Conservation (phyloP, 2,797 vertebrate genomes). For the Gymnocypris eckloni region DNA sequence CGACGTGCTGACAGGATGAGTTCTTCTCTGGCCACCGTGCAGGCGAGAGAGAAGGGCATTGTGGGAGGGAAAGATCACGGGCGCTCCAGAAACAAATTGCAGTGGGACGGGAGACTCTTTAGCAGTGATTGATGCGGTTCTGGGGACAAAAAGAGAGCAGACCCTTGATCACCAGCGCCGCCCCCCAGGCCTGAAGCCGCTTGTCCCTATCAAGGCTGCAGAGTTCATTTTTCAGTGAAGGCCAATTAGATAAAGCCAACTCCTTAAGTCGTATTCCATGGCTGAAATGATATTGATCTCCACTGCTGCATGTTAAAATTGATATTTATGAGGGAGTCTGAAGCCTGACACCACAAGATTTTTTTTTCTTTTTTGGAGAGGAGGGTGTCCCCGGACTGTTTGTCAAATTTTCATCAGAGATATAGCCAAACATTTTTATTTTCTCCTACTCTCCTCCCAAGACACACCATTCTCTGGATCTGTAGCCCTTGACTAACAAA, state of each 20-base stretch:
- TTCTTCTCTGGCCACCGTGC: conserved; percentile 43
- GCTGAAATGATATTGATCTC: conserved; percentile 84
- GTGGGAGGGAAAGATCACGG: conserved; percentile 47
- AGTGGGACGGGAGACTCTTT: conserved; percentile 62
- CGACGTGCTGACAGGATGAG: conserved; percentile 65
- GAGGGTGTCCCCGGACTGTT: conserved; percentile 57
- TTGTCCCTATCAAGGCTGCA: conserved; percentile 71
- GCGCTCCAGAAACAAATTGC: conserved; percentile 65
- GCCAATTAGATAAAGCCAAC: conserved; percentile 85
- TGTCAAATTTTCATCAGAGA: conserved; percentile 67
- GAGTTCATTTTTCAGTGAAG: conserved; percentile 81
- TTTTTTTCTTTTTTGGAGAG: conserved; percentile 61
- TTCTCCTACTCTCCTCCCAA: conserved; percentile 28
- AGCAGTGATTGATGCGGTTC: conserved; percentile 70
- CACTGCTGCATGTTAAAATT: conserved; percentile 77
- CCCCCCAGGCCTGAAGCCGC: conserved; percentile 66
- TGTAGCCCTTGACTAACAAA: background rate
- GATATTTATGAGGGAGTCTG: conserved; percentile 71
- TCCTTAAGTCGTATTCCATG: conserved; percentile 77
- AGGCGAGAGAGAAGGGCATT: conserved; percentile 47
- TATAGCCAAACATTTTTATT: conserved; percentile 50
- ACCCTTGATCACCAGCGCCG: conserved; percentile 53
- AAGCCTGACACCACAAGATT: conserved; percentile 33
- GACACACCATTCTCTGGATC: conserved; percentile 28
- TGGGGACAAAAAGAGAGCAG: conserved; percentile 63